Base-by-base conservation (phyloP, 2,113 vertebrate genomes). In the Bufo gargarizans region DNA sequence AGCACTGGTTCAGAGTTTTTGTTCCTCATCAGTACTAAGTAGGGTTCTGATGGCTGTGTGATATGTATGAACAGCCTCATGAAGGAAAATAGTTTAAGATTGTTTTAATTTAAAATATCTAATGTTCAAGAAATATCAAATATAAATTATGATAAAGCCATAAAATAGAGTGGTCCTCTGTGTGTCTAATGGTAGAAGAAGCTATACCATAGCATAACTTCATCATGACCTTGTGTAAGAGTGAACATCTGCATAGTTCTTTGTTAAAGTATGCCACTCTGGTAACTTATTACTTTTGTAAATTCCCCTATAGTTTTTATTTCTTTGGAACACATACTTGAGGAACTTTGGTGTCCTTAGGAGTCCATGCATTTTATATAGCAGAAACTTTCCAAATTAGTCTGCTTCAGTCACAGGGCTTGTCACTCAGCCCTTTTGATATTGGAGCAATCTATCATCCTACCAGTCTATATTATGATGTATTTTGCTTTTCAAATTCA, bases 401-500 rank as follows among this genome's bases (percentile, higher is more conserved):
- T 14, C 12, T 59, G 49, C 58, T 61, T 85, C 71, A 49, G 45
- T 81, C 77, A 56, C 43, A 19, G 14, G 14, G 45, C 77, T n/a
- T 72, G 63, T 59, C 63, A 87, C 63, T 59, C 43, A n/a, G 58
- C 72, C 72, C 56, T 87, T 87, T 53, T 87, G 47, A 69, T 55
- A 67, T 63, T 71, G 50, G 10, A 49, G 47, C 84, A 76, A 86
- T 86, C 84, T 86, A 72, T 87, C 77, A 87, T 82, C 71, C 33
- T 81, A 69, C 77, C 77, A 43, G 43, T 71, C 86, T 72, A 79
- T 47, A 56, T 71, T 82, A 65, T 71, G 63, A 71, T 56, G 65
- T 53, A 71, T 69, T 87, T 81, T 87, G 86, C 77, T 81, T 87
- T 87, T 81, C 22, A 45, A 59, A 82, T 87, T 87, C 77, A 87